Evolutionary conservation across 2,888 invertebrate species (phyloP), one percentile per base, ranked within the genome.

Genomic region (Pandemis cinnamomeana): DNA sequence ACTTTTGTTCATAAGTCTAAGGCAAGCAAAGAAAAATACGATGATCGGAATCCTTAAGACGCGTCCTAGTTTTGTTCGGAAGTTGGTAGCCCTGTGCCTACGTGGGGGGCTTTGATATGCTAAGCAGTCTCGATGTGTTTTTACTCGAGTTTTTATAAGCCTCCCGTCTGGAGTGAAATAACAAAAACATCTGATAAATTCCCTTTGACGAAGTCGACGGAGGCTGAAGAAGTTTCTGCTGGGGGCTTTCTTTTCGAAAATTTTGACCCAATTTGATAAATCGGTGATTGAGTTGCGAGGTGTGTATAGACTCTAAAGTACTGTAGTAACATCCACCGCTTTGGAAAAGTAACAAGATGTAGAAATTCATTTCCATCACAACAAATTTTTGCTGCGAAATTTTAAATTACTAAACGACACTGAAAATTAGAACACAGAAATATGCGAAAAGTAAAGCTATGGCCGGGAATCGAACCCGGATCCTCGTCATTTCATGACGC

Each of bases 31-130:
- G 27, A 2, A 36, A 36, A 36, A 36, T 36, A 36, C 27, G 27
- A 48, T 11, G 48, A 48, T 48, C 11, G 20, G 41, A 60, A 13
- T 63, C n/a, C 27, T 41, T 13, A 64, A 72, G 48, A 13, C 48
- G 66, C 48, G 66, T 51, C 66, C 46, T 46, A 27, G 44, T 72
- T 72, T 46, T 46, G 44, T 68, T 67, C 63, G 55, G 5, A 15
- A 63, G 63, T 44, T 62, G 67, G 72, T 36, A 15, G 41, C 53
- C 63, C 53, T 67, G 48, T 3, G 67, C 63, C 60, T 42, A 58
- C 69, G 69, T 64, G 72, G 41, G 10, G 41, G 20, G 41, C 72
- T 72, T 72, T 72, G 72, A 72, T 72, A 72, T 72, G 72, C 68
- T 69, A 72, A 72, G 69, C 69, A 72, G 66, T 42, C 48, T 7